Evolutionary conservation across 1,140 invertebrate genomes (phyloP), one percentile per base, ranked within the genome.

Genomic region (Hesperophylax magnus): DNA sequence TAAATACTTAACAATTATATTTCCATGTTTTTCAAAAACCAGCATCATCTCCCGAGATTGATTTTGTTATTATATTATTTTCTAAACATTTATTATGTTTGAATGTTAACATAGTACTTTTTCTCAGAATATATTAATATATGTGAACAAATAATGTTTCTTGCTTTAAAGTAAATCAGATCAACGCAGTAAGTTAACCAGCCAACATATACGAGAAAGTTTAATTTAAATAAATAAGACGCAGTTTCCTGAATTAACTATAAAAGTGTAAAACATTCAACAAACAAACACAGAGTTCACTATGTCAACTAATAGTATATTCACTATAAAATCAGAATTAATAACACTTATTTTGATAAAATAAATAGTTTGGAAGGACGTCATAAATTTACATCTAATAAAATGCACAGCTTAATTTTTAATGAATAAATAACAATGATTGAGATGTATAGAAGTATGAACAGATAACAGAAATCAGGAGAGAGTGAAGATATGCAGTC

Each of bases 321-420:
- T 56, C 56, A 67, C 31, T 14, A 54, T 53, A 53, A 53, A 72
- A 54, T 72, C 18, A 72, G 47, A 72, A 72, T 72, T 14, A 53
- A 54, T 72, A 72, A 72, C 69, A 72, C 39, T 72, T 72, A 53
- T 69, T 69, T 39, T 20, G 54, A 72, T 53, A 54, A 72, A 72
- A 72, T 72, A 72, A 54, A 53, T 47, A 47, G 14, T 72, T 56
- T 72, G 52, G 69, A 72, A 72, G 69, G 52, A 72, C 17, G 56
- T 52, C n/a, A 71, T 22, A 20, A 20, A 72, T 72, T 22, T 24
- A 27, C 63, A 31, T 67, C 22, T 67, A 27, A 54, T 27, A 11
- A 72, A 72, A 72, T 72, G 69, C 69, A 72, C 69, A 54, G 69
- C 69, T 72, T 72, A 72, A 47, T 14, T 47, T 47, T 47, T 47